Percentiles rank a stretch among this genome's conserved stretches.
Conservation (phyloP, 2,888 invertebrate species). For the Oegoconia quadripuncta region DNA sequence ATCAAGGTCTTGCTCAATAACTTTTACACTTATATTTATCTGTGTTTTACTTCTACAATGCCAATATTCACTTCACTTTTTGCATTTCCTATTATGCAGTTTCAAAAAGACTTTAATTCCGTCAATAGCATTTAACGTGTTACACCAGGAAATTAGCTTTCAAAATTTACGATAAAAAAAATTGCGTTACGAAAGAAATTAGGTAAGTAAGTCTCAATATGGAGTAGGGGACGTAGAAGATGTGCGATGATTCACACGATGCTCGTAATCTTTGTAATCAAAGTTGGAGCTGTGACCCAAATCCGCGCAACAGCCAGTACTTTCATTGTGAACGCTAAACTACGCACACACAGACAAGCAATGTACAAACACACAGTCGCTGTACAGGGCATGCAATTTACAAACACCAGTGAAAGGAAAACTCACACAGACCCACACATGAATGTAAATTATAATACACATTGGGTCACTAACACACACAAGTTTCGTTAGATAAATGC, state of each 20-base stretch:
- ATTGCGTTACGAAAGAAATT: not conserved
- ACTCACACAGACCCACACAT: slow-evolving; percentile 29
- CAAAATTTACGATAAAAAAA: not conserved
- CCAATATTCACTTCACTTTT: no score
- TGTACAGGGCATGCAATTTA: slow-evolving; percentile 21
- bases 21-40: not conserved
- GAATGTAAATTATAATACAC: slow-evolving; percentile 29
- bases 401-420: slow-evolving; percentile 21
- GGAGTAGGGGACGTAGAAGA: slow-evolving; percentile 37
- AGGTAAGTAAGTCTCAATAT: not conserved
- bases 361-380: slow-evolving; percentile 24
- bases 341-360: slow-evolving; percentile 40
- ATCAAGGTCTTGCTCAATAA: slow-evolving; percentile 1
- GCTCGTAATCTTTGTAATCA: slow-evolving; percentile 75
- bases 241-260: slow-evolving; percentile 73
- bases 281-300: slow-evolving; percentile 75
- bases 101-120: no score
- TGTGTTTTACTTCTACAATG: no score
- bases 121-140: no score
- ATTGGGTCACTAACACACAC: slow-evolving; percentile 29
- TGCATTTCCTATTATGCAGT: no score
- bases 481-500: slow-evolving; percentile 28
- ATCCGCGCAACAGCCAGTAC: slow-evolving; percentile 74
- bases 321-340: slow-evolving; percentile 75
- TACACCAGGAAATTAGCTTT: no score